Conservation (phyloP, 2,113 vertebrate genomes). For the Chrysemys picta region DNA sequence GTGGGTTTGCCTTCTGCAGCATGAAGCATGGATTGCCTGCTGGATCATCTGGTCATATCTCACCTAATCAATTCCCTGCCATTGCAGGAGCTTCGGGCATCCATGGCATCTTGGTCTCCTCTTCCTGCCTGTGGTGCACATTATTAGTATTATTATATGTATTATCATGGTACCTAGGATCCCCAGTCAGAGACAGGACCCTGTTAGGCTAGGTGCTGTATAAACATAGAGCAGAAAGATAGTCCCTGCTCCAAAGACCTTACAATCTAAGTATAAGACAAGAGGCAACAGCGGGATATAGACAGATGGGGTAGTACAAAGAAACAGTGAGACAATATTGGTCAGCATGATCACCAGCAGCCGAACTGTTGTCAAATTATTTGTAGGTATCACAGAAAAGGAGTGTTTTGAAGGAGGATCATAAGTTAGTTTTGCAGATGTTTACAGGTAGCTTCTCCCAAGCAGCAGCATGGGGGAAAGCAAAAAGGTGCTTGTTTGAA, state of each 20-base stretch:
- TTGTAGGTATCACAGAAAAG: not conserved
- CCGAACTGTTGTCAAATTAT: not conserved
- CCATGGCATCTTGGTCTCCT: not conserved
- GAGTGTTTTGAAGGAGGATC: not conserved
- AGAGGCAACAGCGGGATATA: not conserved
- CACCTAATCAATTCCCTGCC: not conserved
- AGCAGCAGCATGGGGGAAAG: not conserved
- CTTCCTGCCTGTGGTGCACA: not conserved
- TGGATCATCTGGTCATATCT: not conserved
- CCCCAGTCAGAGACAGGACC: not conserved
- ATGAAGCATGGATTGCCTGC: fast-evolving
- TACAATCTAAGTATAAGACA: not conserved
- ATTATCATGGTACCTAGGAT: not conserved
- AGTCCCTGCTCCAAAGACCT: too few species aligned
- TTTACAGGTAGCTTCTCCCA: not conserved
- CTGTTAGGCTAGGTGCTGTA: not conserved
- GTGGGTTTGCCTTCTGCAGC: not conserved
- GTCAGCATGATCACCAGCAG: not conserved
- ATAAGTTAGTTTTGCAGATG: not conserved
- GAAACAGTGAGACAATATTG: not conserved
- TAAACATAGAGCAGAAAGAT: not conserved
- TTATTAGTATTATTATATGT: not conserved
- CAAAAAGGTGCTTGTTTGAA: not conserved
- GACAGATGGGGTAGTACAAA: not conserved
- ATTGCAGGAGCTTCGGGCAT: not conserved